Percentiles rank a stretch among this genome's conserved stretches.
These are phyloP conservation scores for Oscheius onirici DNA, from an alignment of 2,888 invertebrate species.

Conservation along the genomic window DNA sequence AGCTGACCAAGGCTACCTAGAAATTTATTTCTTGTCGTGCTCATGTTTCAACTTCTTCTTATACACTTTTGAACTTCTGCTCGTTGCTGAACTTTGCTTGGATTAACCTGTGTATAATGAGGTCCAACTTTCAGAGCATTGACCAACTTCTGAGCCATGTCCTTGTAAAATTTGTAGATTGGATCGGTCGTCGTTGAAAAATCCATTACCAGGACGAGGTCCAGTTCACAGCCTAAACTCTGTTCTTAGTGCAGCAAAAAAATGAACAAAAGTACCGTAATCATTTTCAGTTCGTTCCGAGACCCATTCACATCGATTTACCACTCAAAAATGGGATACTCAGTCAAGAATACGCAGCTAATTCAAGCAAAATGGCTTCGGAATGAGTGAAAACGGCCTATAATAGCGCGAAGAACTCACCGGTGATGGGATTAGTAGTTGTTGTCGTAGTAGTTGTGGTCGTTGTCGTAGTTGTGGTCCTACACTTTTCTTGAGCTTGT, in stretches of 20 bases:
- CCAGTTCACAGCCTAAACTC: conserved; percentile 63
- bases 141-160: conserved; percentile 60
- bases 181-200: conserved; percentile 69
- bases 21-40: background rate
- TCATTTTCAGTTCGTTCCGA: too few species aligned
- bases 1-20: conserved; percentile 65
- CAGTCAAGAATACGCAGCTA: too few species aligned
- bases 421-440: conserved; percentile 66
- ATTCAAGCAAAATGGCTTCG: too few species aligned
- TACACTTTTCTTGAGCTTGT: conserved; percentile 63
- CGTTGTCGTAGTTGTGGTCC: conserved; percentile 58
- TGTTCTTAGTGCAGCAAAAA: too few species aligned
- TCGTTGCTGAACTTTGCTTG: too few species aligned
- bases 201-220: conserved; percentile 67
- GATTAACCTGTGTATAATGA: conserved; percentile 60
- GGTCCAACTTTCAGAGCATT: conserved; percentile 61
- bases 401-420: too few species aligned
- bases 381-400: too few species aligned
- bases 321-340: too few species aligned
- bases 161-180: conserved; percentile 64
- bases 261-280: too few species aligned
- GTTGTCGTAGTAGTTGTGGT: conserved; percentile 66
- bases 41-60: too few species aligned
- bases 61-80: too few species aligned
- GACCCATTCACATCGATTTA: too few species aligned